Conservation (phyloP, 1,140 invertebrate species). For the Trichoplusia ni region DNA sequence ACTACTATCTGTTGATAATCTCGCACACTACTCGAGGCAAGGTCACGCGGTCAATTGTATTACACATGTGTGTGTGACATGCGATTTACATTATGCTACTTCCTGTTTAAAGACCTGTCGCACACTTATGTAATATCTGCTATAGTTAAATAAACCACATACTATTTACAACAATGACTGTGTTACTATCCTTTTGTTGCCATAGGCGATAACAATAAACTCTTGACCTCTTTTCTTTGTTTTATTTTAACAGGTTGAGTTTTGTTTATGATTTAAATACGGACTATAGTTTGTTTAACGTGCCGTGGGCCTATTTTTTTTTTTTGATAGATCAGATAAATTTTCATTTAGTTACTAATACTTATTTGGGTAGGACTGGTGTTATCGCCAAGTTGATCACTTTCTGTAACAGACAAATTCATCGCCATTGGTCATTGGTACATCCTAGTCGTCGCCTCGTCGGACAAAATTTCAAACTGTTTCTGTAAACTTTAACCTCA, state of each 20-base stretch:
- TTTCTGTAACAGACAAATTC: not conserved
- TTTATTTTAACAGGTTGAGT: not conserved
- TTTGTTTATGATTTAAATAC: not conserved
- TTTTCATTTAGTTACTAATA: no score
- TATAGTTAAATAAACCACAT: not conserved
- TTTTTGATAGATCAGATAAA: no score
- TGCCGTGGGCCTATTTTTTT: no score
- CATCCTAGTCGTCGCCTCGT: not conserved
- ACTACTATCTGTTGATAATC: not conserved
- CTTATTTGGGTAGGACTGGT: no score
- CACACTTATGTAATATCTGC: conserved; percentile 8
- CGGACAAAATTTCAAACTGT: not conserved
- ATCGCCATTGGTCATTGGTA: not conserved
- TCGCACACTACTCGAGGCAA: not conserved
- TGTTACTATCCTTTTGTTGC: not conserved
- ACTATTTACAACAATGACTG: not conserved
- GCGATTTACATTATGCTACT: conserved; percentile 12
- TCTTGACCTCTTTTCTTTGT: conserved; percentile 6
- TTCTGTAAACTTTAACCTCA: not conserved
- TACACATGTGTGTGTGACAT: not conserved
- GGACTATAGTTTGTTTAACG: no score
- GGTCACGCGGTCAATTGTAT: conserved; percentile 10
- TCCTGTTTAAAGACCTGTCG: conserved; percentile 19
- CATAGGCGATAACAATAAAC: not conserved
- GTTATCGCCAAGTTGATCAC: no score